A percentile compares a stretch with the other conserved stretches of the same genome.
Evolutionary conservation across 2,797 vertebrate species (phyloP).

Genomic region (Anguilla pacifica): DNA sequence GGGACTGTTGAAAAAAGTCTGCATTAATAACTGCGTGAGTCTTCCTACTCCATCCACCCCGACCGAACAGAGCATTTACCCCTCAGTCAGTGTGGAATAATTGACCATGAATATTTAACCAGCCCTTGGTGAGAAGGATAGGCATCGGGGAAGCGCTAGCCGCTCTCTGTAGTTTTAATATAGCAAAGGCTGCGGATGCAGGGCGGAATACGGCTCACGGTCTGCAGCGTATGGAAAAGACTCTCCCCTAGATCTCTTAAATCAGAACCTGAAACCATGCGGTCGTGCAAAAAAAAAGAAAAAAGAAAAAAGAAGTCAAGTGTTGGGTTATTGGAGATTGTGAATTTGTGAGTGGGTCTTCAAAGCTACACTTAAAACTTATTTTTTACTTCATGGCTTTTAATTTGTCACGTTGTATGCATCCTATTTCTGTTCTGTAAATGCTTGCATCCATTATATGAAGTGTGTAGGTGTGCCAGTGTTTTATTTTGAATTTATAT

Average conservation of each 20-base stretch:
- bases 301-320: background rate
- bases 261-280: constrained; percentile 33
- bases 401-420: background rate
- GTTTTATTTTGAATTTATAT: background rate
- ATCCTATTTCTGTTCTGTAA: background rate
- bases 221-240: constrained; percentile 49
- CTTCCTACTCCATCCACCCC: constrained; percentile 32
- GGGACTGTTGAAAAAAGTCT: constrained; percentile 41
- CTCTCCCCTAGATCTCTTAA: constrained; percentile 17
- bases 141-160: constrained; percentile 71
- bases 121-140: constrained; percentile 68
- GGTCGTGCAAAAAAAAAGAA: constrained; percentile 31
- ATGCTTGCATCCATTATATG: background rate
- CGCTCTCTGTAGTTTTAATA: constrained; percentile 61
- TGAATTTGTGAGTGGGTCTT: background rate
- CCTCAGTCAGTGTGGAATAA: constrained; percentile 79
- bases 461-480: no score
- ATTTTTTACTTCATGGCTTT: constrained; percentile 10
- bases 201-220: constrained; percentile 53
- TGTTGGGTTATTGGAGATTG: background rate
- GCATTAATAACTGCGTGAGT: constrained; percentile 54
- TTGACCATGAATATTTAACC: constrained; percentile 87
- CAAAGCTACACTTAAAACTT: background rate
- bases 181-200: constrained; percentile 56
- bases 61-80: constrained; percentile 53